A percentile compares a stretch with the other conserved stretches of the same genome.
Evolutionary conservation across 2,113 vertebrate species (phyloP).

Genomic region (Dasyurus viverrinus): DNA sequence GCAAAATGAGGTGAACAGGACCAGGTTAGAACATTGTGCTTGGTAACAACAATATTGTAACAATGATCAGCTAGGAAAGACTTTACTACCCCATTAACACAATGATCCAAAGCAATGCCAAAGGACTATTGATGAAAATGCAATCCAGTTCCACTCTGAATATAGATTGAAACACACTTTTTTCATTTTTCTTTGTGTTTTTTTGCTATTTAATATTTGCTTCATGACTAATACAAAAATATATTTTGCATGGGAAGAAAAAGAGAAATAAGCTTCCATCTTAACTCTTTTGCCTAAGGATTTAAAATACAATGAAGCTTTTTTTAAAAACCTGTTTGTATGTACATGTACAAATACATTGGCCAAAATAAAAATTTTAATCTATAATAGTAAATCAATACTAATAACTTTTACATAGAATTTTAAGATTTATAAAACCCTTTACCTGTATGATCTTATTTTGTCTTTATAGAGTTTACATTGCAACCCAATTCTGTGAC

Average conservation of each 20-base stretch:
- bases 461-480: constrained; percentile 33
- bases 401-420: neutral
- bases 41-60: neutral
- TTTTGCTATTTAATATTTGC: neutral
- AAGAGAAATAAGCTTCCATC: neutral
- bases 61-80: neutral
- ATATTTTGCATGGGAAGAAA: neutral
- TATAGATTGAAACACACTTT: neutral
- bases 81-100: too few relatives aligned
- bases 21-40: neutral
- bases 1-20: neutral
- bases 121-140: neutral
- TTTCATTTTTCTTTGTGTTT: neutral
- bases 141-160: neutral
- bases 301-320: constrained; percentile 68
- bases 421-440: neutral
- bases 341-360: constrained; percentile 6
- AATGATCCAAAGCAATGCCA: neutral
- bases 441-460: neutral
- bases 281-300: constrained; percentile 79
- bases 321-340: constrained; percentile 55
- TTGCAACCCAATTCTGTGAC: constrained; percentile 60
- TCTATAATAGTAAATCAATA: neutral
- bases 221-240: neutral
- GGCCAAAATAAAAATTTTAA: constrained; percentile 67